Evolutionary conservation across 2,113 vertebrate genomes (phyloP).

Genomic region (Chlorodrepanis virens): DNA sequence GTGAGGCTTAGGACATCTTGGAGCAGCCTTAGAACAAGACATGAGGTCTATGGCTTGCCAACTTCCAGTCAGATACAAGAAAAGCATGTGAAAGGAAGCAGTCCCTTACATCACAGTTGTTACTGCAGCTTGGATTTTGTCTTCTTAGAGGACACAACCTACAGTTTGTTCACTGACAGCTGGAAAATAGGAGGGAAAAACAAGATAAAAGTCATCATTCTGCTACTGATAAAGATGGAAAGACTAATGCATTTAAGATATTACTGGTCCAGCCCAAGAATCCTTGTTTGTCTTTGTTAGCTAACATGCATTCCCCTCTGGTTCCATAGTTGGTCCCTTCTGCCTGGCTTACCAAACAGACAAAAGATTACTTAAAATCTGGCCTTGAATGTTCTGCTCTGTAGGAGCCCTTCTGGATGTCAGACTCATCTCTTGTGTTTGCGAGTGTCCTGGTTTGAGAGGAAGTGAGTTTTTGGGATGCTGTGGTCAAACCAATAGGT

Average conservation of each 20-base stretch:
- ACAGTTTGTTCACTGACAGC: background rate
- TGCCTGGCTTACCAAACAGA: background rate
- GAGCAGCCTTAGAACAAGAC: background rate
- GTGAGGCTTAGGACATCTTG: background rate
- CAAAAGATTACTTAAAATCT: background rate
- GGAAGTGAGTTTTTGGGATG: too few species aligned
- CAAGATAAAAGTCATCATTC: background rate
- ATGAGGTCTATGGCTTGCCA: background rate
- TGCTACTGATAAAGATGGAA: background rate
- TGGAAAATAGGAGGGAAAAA: background rate
- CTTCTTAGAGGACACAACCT: background rate
- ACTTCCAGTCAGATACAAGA: background rate
- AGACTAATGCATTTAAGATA: background rate
- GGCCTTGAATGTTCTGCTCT: background rate
- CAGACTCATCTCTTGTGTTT: background rate
- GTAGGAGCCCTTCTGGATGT: background rate
- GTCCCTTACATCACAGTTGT: background rate
- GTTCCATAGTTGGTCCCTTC: background rate
- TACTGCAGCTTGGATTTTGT: background rate
- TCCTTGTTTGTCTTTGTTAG: background rate
- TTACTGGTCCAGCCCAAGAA: background rate
- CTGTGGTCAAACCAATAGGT: too few species aligned
- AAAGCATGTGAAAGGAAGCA: background rate
- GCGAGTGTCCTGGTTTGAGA: background rate
- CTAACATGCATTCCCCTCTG: background rate